phyloP scores from a whole-genome alignment of 2,888 invertebrate genomes.

The Ophioninae sp. region DNA sequence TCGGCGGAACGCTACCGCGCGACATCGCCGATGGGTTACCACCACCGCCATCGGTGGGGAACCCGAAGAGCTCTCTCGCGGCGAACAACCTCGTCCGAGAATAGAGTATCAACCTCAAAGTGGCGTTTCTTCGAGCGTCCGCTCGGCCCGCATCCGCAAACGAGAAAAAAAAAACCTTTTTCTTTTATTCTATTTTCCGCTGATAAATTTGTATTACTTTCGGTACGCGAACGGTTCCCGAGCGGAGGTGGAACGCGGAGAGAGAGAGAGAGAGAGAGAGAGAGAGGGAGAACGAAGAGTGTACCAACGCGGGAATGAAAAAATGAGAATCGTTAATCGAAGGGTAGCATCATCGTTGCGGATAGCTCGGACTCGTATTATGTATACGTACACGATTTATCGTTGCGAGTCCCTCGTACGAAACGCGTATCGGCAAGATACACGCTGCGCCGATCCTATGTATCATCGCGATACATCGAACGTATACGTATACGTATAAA shows the following conservation, averaged over 20 bases:
- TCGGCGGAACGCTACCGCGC: constrained; percentile 58
- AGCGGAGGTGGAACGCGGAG: background rate
- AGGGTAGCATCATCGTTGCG: constrained; percentile 36
- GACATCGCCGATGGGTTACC: constrained; percentile 53
- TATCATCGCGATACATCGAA: background rate
- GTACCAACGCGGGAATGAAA: background rate
- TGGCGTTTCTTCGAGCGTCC: too few species aligned
- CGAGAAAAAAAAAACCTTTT: too few species aligned
- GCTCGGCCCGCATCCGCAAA: background rate
- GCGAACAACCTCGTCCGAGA: constrained; percentile 43
- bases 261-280: background rate
- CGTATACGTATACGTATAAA: constrained; percentile 8
- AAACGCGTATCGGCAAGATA: constrained; percentile 44
- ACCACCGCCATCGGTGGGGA: background rate
- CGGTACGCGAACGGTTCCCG: background rate
- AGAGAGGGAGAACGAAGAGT: background rate
- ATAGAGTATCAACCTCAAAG: constrained; percentile 37
- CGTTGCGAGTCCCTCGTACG: constrained; percentile 33
- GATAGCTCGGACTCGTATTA: constrained; percentile 48
- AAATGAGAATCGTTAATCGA: constrained; percentile 55
- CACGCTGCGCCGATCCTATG: constrained; percentile 22
- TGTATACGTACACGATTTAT: constrained; percentile 56
- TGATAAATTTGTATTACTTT: background rate
- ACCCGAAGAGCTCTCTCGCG: background rate
- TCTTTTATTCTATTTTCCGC: background rate